Percentiles rank a stretch among this genome's conserved stretches.
Evolutionary conservation across 1,140 invertebrate genomes (phyloP).

Genomic region (Drosophila nannoptera): DNA sequence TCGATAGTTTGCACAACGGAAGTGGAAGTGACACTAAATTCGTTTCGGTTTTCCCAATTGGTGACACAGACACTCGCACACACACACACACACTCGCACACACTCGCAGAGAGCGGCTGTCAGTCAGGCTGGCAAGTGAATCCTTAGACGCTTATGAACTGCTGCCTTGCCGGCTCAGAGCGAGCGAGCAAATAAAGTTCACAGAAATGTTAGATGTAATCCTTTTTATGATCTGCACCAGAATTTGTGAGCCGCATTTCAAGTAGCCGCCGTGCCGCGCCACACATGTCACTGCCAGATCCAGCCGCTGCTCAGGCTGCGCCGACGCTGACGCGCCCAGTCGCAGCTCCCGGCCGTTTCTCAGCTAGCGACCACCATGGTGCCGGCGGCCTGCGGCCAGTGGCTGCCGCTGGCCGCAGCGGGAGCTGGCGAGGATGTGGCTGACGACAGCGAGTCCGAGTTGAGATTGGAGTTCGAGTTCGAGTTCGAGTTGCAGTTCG

Average conservation of each 20-base stretch:
- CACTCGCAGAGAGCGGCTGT: background rate
- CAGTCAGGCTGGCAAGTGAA: conserved; percentile 16
- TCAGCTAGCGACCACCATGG: conserved; percentile 78
- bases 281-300: conserved; percentile 65
- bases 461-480: conserved; percentile 43
- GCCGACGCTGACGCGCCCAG: conserved; percentile 36
- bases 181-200: conserved; percentile 51
- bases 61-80: conserved; percentile 25
- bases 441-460: conserved; percentile 60
- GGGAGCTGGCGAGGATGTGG: conserved; percentile 52
- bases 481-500: conserved; percentile 42
- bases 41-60: conserved; percentile 69
- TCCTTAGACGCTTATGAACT: conserved; percentile 42
- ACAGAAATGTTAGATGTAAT: conserved; percentile 72
- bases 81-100: background rate
- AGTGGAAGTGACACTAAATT: conserved; percentile 77
- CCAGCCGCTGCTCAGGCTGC: conserved; percentile 50
- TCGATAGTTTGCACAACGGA: conserved; percentile 72
- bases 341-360: conserved; percentile 57
- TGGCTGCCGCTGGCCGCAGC: conserved; percentile 32
- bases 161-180: conserved; percentile 11
- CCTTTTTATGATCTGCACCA: conserved; percentile 71
- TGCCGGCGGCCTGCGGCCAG: conserved; percentile 68
- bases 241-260: conserved; percentile 64
- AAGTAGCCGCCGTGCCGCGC: conserved; percentile 47